Evolutionary conservation across 2,888 invertebrate species (phyloP), one percentile per base, ranked within the genome.

Genomic region (Dasysyrphus albostriatus): DNA sequence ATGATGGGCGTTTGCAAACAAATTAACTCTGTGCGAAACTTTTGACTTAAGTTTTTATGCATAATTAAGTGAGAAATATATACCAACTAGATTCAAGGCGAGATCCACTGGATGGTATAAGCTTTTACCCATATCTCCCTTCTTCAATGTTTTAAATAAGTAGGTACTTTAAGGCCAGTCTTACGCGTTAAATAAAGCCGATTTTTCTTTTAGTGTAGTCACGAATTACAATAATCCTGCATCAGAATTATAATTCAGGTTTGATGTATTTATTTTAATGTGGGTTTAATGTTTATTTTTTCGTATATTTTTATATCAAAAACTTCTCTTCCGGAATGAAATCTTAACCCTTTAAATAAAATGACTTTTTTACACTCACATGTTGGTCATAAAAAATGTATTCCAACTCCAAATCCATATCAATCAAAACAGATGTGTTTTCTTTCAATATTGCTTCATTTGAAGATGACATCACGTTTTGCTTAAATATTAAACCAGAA

Each of bases 301-400:
- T 5, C 5, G 1, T 49, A 6, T 49, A 19, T 19, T 0, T 49
- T 49, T 0, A 0, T 24, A 2, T 24, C 10, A 12, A 24, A 24
- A 10, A 14, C 5, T 51, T 51, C 14, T 51, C 29, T 61, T 42
- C 42, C 24, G 39, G 24, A 42, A 42, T 61, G 7, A 7, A 61
- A 61, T 34, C 42, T 12, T 61, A 59, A 14, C 39, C 39, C 39
- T 59, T 59, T 12, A 59, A 39, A 61, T n/a, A 8, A 14, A 29
- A 54, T 29, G 7, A 54, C 54, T 61, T 19, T 8, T 24, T 14
- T 37, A 14, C 14, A 8, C 61, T 14, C 42, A 8, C 8, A 42
- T 61, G 12, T 42, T 42, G 39, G 61, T n/a, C 24, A 61, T 61
- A 61, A 61, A 61, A 61, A 42, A 42, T 61, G 16, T 61, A 42